Base-by-base conservation (phyloP, 1,140 invertebrate genomes). In the Dendroctonus ponderosae region DNA sequence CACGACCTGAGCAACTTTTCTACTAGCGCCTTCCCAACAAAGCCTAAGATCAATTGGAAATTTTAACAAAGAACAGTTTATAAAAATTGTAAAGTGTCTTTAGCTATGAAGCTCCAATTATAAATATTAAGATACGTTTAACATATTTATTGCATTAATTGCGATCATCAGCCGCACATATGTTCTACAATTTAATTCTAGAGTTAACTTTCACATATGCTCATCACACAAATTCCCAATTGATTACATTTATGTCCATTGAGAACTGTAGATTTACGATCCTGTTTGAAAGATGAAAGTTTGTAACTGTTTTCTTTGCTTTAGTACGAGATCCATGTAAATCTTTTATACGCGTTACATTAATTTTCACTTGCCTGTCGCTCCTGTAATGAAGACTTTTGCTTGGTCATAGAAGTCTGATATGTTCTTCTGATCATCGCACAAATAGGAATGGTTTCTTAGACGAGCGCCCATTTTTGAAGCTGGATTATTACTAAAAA, bases 1-100 rank as follows among this genome's bases (percentile, higher is more conserved):
- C 93, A 96, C 43, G 89, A 91, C 61, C 91, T 80, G 3, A 96
- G 77, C 11, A 95, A 77, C 77, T 96, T 96, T 80, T 95, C 93
- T 0, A 94, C 84, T 11, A 96, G 79, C n/a, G 93, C 87, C 80
- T 95, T 94, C 3, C 93, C 93, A 71, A 95, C 83, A 76, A 95
- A 95, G 5, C 92, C 66, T 67, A 42, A 48, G 59, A 62, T 26
- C 26, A 26, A 26, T 26, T 26, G 26, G 12, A 53, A 53, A 38
- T 53, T n/a, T 53, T 38, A 38, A 11, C 51, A 14, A 9, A 59
- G 0, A 59, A 8, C 9, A 15, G 3, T 5, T 49, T 15, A 59
- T 11, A 46, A 46, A 46, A 11, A 46, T 46, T 4, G 9, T 46
- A 2, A 46, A 46, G 44, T 14, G 9, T 46, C 26, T 26, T 26